Conservation (phyloP, 2,888 invertebrate species). For the Lithophane semibrunnea region DNA sequence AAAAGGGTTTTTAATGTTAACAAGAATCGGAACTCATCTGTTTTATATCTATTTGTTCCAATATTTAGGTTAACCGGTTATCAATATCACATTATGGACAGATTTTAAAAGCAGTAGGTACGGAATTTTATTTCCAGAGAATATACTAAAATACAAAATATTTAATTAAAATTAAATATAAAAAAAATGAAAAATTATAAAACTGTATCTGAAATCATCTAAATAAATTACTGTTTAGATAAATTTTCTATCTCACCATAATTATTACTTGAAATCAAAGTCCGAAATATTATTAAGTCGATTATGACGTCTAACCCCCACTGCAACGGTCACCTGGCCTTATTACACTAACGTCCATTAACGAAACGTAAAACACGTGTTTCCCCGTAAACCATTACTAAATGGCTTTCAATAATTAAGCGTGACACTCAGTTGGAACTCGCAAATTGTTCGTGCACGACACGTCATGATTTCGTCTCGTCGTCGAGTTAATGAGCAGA, state of each 20-base stretch:
- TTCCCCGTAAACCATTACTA: slow-evolving; percentile 59
- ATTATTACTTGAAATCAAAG: background rate
- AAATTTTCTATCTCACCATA: no score
- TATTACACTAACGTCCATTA: slow-evolving; percentile 5
- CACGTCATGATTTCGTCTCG: slow-evolving; percentile 80
- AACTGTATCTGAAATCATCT: background rate
- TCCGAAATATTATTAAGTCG: background rate
- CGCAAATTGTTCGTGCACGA: slow-evolving; percentile 65
- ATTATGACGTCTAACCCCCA: background rate
- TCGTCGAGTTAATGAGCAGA: slow-evolving; percentile 83
- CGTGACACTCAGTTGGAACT: slow-evolving; percentile 54
- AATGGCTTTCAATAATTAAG: slow-evolving; percentile 67
- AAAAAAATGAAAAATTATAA: slow-evolving; percentile 21
- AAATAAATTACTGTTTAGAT: background rate
- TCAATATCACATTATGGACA: slow-evolving; percentile 5
- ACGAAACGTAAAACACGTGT: slow-evolving; percentile 37
- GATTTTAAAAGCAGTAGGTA: slow-evolving; percentile 2
- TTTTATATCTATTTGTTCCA: slow-evolving; percentile 23
- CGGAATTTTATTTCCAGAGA: background rate
- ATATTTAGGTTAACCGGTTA: slow-evolving; percentile 17
- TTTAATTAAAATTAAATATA: background rate
- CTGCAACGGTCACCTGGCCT: slow-evolving; percentile 1
- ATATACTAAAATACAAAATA: background rate
- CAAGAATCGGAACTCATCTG: background rate
- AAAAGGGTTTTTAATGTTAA: slow-evolving; percentile 25